phyloP scores from a whole-genome alignment of 2,888 invertebrate genomes.

The Orthosia gothica region DNA sequence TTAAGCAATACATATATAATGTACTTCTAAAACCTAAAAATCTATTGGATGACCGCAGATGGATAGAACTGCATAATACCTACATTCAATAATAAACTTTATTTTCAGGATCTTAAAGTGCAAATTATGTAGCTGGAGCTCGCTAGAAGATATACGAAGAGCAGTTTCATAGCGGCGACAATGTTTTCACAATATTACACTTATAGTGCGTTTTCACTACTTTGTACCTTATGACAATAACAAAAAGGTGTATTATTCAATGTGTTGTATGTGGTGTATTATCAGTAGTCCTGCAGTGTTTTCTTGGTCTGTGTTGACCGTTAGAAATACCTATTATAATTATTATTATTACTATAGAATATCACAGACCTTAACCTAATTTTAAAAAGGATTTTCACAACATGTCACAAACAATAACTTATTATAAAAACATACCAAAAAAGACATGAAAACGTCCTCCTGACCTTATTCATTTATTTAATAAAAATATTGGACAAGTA shows the following conservation, averaged over 20 bases:
- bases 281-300: too few relatives aligned
- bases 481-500: too few relatives aligned
- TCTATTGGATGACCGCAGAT: neutral
- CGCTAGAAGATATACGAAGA: neutral
- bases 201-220: neutral
- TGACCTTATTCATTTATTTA: too few relatives aligned
- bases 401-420: neutral
- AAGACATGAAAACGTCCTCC: too few relatives aligned
- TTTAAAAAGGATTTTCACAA: neutral
- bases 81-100: conserved; percentile 14
- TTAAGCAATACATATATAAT: neutral
- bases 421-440: neutral
- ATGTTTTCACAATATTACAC: neutral
- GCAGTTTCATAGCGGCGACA: neutral
- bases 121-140: too few relatives aligned
- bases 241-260: neutral
- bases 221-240: neutral
- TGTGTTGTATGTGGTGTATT: too few relatives aligned
- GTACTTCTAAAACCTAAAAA: neutral
- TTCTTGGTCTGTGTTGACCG: too few relatives aligned
- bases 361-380: conserved; percentile 38
- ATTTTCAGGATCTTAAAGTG: neutral
- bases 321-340: neutral
- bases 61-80: neutral
- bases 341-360: conserved; percentile 11